Evolutionary conservation across 2,113 vertebrate genomes (phyloP).

Genomic region (Halichoerus grypus): DNA sequence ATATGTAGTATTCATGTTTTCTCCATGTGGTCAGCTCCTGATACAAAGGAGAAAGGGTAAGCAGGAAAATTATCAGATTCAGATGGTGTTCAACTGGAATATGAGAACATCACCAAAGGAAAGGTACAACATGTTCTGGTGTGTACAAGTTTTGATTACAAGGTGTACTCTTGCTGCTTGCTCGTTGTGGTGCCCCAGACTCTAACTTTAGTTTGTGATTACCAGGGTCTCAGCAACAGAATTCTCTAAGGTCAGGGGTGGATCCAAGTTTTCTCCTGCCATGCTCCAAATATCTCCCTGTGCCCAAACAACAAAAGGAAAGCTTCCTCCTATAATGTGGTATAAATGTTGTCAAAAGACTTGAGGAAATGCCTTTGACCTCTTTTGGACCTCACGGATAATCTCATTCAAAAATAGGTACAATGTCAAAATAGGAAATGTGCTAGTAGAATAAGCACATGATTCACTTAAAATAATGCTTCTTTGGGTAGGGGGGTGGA

Average conservation of each 20-base stretch:
- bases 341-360: conserved; percentile 23
- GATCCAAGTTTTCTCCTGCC: not conserved
- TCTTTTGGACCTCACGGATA: conserved; percentile 42
- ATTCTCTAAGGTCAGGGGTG: not conserved
- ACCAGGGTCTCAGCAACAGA: not conserved
- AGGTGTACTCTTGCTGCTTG: not conserved
- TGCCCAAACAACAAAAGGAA: not conserved
- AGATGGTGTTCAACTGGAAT: not conserved
- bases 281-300: not conserved
- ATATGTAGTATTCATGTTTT: not conserved
- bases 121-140: not conserved
- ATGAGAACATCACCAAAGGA: not conserved
- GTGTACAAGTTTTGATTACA: conserved; percentile 34
- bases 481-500: not conserved
- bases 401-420: conserved; percentile 51
- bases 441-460: conserved; percentile 23
- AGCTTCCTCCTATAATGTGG: not conserved
- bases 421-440: conserved; percentile 50
- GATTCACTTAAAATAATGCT: not conserved
- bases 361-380: conserved; percentile 41
- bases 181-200: not conserved
- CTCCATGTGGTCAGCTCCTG: not conserved
- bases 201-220: not conserved
- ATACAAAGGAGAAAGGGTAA: conserved; percentile 24
- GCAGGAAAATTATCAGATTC: conserved; percentile 36